Percentiles rank a stretch among this genome's conserved stretches.
These are phyloP conservation scores for Lophius piscatorius DNA, from an alignment of 2,113 vertebrate genomes.

Conservation along the genomic window DNA sequence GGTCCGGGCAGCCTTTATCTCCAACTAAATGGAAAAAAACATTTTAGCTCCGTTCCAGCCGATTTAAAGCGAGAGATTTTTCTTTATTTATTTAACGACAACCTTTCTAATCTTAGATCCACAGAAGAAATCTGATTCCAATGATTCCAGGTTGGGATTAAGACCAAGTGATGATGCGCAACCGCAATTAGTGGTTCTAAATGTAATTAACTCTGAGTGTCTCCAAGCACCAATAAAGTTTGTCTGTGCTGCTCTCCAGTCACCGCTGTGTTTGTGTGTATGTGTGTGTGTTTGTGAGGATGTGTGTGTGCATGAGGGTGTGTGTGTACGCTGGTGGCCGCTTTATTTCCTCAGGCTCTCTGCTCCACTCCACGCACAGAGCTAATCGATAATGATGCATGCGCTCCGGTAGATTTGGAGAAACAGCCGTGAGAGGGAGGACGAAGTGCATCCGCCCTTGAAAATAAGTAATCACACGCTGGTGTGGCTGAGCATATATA, in stretches of 20 bases:
- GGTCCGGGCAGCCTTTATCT: conserved; percentile 22
- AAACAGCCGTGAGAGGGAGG: conserved; percentile 1
- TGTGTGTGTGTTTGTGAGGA: not conserved
- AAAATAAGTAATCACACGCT: not conserved
- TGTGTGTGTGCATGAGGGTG: not conserved
- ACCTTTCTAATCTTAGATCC: too few relatives aligned
- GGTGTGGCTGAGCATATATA: too few relatives aligned
- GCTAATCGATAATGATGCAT: conserved; percentile 56
- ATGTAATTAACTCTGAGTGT: not conserved
- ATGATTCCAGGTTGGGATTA: not conserved
- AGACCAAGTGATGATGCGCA: not conserved
- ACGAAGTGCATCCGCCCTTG: conserved; percentile 13
- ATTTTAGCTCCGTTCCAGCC: too few relatives aligned
- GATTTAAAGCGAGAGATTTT: too few relatives aligned
- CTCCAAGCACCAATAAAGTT: conserved; percentile 18
- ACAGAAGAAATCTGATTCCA: too few relatives aligned
- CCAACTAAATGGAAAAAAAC: too few relatives aligned
- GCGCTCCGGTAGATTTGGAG: conserved; percentile 9
- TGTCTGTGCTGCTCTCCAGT: conserved; percentile 20
- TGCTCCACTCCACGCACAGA: conserved; percentile 35
- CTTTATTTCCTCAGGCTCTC: conserved; percentile 55
- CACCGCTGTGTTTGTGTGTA: not conserved
- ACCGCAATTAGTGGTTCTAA: conserved; percentile 2
- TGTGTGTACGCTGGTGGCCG: conserved; percentile 6
- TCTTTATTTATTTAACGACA: too few relatives aligned